phyloP scores from a whole-genome alignment of 1,140 invertebrate species.

The Camponotus vicinus region DNA sequence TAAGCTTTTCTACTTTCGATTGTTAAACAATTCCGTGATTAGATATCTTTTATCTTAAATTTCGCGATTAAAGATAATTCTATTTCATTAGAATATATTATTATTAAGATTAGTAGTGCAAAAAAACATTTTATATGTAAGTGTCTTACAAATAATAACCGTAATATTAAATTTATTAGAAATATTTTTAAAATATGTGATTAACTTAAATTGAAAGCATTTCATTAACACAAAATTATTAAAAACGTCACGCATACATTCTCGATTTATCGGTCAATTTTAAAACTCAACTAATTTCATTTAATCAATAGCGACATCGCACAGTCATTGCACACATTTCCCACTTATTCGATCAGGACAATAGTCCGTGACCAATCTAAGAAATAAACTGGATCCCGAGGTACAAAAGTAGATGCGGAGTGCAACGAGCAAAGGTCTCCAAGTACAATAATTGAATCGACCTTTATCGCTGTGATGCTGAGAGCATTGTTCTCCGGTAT shows the following conservation, averaged over 20 bases:
- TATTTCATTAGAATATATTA: background rate
- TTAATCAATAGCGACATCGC: conserved; percentile 7
- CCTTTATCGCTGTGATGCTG: conserved; percentile 58
- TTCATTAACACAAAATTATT: background rate
- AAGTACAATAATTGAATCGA: conserved; percentile 59
- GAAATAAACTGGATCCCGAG: conserved; percentile 53
- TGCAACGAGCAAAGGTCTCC: conserved; percentile 22
- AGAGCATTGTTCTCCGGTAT: conserved; percentile 48
- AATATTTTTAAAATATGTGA: background rate
- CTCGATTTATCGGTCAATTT: background rate
- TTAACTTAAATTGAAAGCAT: background rate
- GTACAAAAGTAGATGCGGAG: conserved; percentile 55
- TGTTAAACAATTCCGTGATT: background rate
- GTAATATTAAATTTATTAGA: background rate
- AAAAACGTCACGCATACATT: background rate
- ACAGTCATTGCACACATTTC: conserved; percentile 9
- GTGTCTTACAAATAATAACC: background rate
- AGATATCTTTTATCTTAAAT: background rate
- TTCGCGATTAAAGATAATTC: background rate
- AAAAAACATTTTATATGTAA: background rate
- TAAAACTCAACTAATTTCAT: conserved; percentile 3
- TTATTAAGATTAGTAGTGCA: background rate
- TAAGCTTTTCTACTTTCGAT: background rate
- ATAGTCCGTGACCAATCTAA: conserved; percentile 45
- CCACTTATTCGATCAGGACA: conserved; percentile 48